Percentiles rank a stretch among this genome's conserved stretches.
Evolutionary conservation across 92 coral and sea anemone genomes (phyloP).

Genomic region (Pocillopora grandis): DNA sequence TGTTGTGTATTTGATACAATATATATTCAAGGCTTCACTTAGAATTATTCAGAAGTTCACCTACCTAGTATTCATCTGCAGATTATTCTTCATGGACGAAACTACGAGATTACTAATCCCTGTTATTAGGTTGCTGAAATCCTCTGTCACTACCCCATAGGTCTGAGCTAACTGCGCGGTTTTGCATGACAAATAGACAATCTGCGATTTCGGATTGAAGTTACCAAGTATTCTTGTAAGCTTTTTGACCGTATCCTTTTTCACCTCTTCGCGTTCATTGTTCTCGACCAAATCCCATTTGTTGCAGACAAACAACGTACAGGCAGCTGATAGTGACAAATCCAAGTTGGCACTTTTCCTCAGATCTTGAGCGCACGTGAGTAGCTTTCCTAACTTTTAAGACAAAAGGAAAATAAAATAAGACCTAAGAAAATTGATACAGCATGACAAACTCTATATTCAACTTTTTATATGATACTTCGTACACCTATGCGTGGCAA

Average conservation of each 20-base stretch:
- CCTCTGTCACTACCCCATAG: conserved; percentile 9
- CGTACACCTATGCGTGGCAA: too few species aligned
- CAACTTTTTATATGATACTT: too few species aligned
- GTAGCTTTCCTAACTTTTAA: conserved; percentile 21
- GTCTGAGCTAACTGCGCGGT: conserved; percentile 20
- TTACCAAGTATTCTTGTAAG: not conserved
- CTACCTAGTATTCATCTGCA: not conserved
- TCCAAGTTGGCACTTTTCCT: not conserved
- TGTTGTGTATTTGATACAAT: too few species aligned
- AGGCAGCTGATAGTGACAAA: not conserved
- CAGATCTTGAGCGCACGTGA: conserved; percentile 1
- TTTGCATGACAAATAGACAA: conserved; percentile 16
- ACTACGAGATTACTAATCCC: conserved; percentile 5
- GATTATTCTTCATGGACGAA: conserved; percentile 8
- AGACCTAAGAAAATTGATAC: not conserved
- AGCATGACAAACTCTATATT: not conserved
- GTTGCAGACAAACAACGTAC: conserved; percentile 23
- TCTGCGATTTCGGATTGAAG: conserved; percentile 13
- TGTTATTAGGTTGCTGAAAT: conserved; percentile 1
- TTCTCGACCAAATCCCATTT: conserved; percentile 18
- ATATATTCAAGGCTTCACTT: too few species aligned
- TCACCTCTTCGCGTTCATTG: conserved; percentile 9
- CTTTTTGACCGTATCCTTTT: not conserved
- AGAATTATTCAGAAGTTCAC: not conserved
- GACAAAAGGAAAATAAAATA: not conserved